Base-by-base conservation (phyloP, 1,140 invertebrate species). In the Eurosta solidaginis region DNA sequence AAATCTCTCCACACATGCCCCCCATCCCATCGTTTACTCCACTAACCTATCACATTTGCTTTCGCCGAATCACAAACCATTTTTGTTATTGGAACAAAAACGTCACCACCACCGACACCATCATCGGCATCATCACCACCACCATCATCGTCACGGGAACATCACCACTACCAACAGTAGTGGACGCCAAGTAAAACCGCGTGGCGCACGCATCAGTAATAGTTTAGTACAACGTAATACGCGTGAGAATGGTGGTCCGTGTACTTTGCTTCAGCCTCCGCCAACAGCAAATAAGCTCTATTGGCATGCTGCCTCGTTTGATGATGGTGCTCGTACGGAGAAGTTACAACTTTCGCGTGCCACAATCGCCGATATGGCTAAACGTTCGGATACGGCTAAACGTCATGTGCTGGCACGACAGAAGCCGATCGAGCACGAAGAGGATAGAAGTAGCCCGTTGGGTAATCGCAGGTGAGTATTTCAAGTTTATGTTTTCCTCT, bases 401-500 rank as follows among this genome's bases (percentile, higher is more conserved):
- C 88, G 94, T 20, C 94, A 94, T 83, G 92, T 94, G 44, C 88
- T 95, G n/a, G 88, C 92, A 5, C 88, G 94, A 17, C 94, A 96
- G 82, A 91, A 92, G 74, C 92, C 92, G 76, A 91, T 96, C 20
- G 91, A 92, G 7, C 91, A 92, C 78, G 92, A 93, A 78, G 91
- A 91, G 50, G 77, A 78, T 52, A 63, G 63, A 27, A 68, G 36
- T 68, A 87, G 83, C 78, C 84, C 84, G 7, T 79, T 87, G 50
- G 85, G 85, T 3, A 81, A 86, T 78, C 83, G 85, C 74, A 81
- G 85, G 84, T 87, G 68, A 81, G 80, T 81, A n/a, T n/a, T n/a
- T n/a, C n/a, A n/a, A n/a, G n/a, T n/a, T n/a, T n/a, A n/a, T n/a
- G n/a, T n/a, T n/a, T n/a, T n/a, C n/a, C n/a, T n/a, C n/a, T n/a